phyloP scores from a whole-genome alignment of 1,140 invertebrate species.

The Hylyphantes graminicola region DNA sequence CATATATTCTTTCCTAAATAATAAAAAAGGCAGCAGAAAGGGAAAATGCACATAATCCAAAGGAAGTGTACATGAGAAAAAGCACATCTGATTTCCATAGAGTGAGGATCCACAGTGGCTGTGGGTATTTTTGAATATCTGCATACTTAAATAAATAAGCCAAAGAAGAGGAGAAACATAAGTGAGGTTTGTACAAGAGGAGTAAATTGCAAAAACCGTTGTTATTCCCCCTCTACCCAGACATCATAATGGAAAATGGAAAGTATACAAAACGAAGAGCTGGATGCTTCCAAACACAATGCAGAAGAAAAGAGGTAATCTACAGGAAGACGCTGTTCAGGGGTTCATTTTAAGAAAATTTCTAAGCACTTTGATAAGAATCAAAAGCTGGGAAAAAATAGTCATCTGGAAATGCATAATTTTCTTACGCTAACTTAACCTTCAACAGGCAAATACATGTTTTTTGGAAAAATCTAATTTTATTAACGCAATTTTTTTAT shows the following conservation, averaged over 20 bases:
- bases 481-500: too few relatives aligned
- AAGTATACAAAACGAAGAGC: slow-evolving; percentile 22
- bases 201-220: slow-evolving; percentile 49
- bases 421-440: too few relatives aligned
- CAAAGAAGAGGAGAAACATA: slow-evolving; percentile 51
- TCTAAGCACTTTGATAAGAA: too few relatives aligned
- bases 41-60: slow-evolving; percentile 41
- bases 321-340: slow-evolving; percentile 34
- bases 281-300: not conserved
- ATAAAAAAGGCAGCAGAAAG: slow-evolving; percentile 11
- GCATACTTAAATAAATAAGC: slow-evolving; percentile 58
- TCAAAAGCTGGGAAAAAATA: too few relatives aligned
- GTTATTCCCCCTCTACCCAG: slow-evolving; percentile 35
- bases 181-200: slow-evolving; percentile 55
- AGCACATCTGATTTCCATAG: slow-evolving; percentile 56
- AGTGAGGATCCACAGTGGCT: slow-evolving; percentile 26
- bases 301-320: slow-evolving; percentile 41
- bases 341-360: too few relatives aligned
- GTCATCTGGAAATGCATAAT: too few relatives aligned
- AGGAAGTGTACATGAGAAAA: slow-evolving; percentile 44
- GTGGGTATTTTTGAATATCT: slow-evolving; percentile 56
- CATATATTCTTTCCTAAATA: slow-evolving; percentile 39
- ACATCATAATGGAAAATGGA: slow-evolving; percentile 59
- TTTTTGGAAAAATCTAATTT: slow-evolving; percentile 15
- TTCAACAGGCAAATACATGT: slow-evolving; percentile 11